phyloP scores from a whole-genome alignment of 2,113 vertebrate species.

The Cynoglossus semilaevis region DNA sequence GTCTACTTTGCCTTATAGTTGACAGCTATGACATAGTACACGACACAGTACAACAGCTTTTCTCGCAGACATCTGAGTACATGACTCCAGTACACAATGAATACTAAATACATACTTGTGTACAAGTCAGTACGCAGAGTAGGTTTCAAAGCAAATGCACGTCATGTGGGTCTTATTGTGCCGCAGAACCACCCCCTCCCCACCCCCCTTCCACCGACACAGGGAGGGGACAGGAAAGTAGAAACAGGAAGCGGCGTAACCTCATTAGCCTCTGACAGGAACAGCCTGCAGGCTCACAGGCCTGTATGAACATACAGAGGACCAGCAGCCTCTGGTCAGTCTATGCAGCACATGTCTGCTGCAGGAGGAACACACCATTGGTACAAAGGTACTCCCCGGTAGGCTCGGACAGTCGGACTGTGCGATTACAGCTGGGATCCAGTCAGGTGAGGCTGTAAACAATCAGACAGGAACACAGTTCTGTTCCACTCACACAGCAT shows the following conservation, averaged over 20 bases:
- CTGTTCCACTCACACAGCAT: conserved; percentile 24
- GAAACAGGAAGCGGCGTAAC: conserved; percentile 65
- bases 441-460: conserved; percentile 48
- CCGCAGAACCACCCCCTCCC: conserved; percentile 15
- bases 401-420: conserved; percentile 40
- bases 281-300: conserved; percentile 58
- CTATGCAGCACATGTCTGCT: conserved; percentile 38
- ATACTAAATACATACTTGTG: no score
- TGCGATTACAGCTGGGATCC: conserved; percentile 60
- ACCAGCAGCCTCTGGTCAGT: conserved; percentile 39
- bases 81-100: no score
- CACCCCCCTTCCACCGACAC: conserved; percentile 16
- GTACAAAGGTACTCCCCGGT: conserved; percentile 31
- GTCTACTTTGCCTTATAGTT: no score
- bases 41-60: no score
- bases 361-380: conserved; percentile 34
- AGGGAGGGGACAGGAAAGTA: conserved; percentile 54
- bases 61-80: no score
- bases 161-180: conserved; percentile 3
- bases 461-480: conserved; percentile 60
- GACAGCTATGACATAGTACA: no score
- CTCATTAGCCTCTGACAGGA: conserved; percentile 70
- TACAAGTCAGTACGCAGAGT: not conserved
- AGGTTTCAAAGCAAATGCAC: conserved; percentile 7
- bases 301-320: conserved; percentile 24